Evolutionary conservation across 2,797 vertebrate genomes (phyloP).

Genomic region (Halcyon chelicuti): DNA sequence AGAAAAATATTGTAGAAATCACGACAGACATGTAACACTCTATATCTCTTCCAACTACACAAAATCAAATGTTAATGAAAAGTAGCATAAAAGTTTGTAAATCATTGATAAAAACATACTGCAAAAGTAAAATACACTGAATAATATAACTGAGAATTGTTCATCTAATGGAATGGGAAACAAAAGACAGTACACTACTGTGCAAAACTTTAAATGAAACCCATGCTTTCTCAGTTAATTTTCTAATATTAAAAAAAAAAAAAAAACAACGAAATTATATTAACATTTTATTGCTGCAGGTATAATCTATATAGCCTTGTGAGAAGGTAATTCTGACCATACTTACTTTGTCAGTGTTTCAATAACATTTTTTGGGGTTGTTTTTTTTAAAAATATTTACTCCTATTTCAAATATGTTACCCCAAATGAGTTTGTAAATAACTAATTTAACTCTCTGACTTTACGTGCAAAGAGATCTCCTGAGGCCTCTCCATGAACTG

Average conservation of each 20-base stretch:
- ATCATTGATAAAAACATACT: not conserved
- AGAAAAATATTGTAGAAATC: not conserved
- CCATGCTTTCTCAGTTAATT: fast-evolving
- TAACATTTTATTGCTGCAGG: not conserved
- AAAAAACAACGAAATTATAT: fast-evolving
- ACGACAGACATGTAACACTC: not conserved
- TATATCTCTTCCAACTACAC: not conserved
- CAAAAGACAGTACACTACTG: not conserved
- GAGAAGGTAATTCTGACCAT: not conserved
- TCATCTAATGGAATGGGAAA: not conserved
- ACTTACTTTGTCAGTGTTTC: not conserved
- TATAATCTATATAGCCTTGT: not conserved
- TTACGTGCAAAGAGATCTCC: not conserved
- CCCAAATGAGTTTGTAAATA: not conserved
- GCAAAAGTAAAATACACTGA: not conserved
- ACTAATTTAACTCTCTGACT: not conserved
- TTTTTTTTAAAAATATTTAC: not conserved
- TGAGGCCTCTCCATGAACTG: not conserved
- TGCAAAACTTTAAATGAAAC: not conserved
- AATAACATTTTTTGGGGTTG: not conserved
- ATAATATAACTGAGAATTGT: not conserved
- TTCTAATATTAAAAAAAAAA: not conserved
- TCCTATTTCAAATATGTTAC: not conserved
- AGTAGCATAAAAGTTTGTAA: not conserved
- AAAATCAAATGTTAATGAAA: not conserved